phyloP scores from a whole-genome alignment of 2,797 vertebrate species.

The Sternotherus odoratus region DNA sequence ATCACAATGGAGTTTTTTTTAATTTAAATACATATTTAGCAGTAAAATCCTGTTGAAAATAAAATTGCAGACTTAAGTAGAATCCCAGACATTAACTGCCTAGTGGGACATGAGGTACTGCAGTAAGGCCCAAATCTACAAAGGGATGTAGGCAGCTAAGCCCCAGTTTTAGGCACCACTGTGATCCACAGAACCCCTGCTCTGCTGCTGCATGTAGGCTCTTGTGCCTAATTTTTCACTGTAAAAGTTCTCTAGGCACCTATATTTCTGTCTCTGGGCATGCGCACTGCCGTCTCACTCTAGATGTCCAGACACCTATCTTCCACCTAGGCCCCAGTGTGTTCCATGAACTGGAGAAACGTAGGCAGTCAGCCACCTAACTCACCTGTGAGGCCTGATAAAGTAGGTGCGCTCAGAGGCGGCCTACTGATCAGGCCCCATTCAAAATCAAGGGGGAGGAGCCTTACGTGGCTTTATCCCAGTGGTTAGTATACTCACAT shows the following conservation, averaged over 20 bases:
- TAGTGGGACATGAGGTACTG: neutral
- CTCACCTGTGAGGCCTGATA: neutral
- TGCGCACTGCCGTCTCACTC: neutral
- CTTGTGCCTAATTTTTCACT: neutral
- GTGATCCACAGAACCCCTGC: neutral
- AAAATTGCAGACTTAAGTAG: neutral
- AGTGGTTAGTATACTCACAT: neutral
- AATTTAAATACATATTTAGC: neutral
- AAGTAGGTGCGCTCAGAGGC: neutral
- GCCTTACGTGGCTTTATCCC: neutral
- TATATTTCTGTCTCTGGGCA: neutral
- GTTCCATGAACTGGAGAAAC: neutral
- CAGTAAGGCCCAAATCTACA: neutral
- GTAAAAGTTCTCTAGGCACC: neutral
- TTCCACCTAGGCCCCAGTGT: neutral
- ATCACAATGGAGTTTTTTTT: too few species aligned
- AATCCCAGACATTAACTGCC: neutral
- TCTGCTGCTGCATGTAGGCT: neutral
- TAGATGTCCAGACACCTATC: neutral
- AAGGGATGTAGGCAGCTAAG: neutral
- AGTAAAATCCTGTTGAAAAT: neutral
- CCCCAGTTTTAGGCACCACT: neutral
- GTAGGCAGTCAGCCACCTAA: neutral
- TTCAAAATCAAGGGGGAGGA: too few species aligned
- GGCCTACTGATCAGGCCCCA: neutral